phyloP scores from a whole-genome alignment of 2,888 invertebrate genomes.

The Rotaria socialis region DNA sequence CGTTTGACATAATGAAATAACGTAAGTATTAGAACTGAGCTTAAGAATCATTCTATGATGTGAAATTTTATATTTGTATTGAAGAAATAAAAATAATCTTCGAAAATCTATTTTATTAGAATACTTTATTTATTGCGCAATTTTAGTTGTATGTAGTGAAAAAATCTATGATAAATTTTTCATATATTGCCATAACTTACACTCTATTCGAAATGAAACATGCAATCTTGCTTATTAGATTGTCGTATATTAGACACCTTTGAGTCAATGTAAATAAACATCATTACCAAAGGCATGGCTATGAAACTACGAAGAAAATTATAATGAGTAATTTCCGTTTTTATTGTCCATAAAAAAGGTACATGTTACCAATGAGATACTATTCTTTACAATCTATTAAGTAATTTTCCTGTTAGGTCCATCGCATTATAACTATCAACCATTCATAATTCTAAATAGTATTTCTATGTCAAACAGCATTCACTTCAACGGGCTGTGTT shows the following conservation, averaged over 20 bases:
- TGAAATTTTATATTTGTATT: not conserved
- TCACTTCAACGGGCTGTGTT: not conserved
- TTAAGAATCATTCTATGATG: slow-evolving; percentile 17
- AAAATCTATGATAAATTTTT: too few species aligned
- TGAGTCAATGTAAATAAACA: not conserved
- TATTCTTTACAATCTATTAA: not conserved
- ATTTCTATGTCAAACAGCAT: not conserved
- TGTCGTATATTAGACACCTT: too few species aligned
- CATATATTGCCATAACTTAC: too few species aligned
- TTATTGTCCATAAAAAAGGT: too few species aligned
- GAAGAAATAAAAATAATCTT: too few species aligned
- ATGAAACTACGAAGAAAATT: not conserved
- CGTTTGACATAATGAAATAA: slow-evolving; percentile 90
- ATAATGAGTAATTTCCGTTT: not conserved
- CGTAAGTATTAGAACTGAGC: slow-evolving; percentile 64
- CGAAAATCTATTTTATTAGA: too few species aligned
- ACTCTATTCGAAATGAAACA: too few species aligned
- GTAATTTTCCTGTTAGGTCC: not conserved
- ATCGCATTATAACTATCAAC: not conserved
- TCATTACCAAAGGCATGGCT: not conserved
- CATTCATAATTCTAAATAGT: not conserved
- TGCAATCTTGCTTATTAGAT: too few species aligned
- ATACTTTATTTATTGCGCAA: too few species aligned
- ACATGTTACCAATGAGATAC: too few species aligned
- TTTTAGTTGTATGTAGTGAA: too few species aligned